A percentile compares a stretch with the other conserved stretches of the same genome.
phyloP scores from a whole-genome alignment of 2,113 vertebrate genomes.

The Leucosticte australis region DNA sequence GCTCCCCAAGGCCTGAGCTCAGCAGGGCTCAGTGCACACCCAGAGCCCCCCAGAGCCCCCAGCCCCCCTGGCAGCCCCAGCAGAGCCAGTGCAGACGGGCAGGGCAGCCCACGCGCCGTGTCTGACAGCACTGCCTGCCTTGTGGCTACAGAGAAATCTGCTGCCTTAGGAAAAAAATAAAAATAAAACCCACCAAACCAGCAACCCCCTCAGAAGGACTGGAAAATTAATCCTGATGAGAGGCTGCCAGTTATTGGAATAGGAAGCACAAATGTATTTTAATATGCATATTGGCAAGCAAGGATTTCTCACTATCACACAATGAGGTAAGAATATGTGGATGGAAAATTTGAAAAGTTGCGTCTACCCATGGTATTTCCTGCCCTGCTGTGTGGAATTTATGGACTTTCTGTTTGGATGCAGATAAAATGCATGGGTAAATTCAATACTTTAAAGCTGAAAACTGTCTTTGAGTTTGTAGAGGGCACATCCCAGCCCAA shows the following conservation, averaged over 20 bases:
- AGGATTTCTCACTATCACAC: background rate
- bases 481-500: background rate
- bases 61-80: background rate
- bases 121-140: background rate
- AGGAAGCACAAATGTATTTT: background rate
- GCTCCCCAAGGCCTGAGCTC: background rate
- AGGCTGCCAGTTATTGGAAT: background rate
- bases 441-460: background rate
- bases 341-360: background rate
- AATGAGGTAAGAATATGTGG: background rate
- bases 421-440: background rate
- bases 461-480: background rate
- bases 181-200: background rate
- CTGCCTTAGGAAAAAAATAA: background rate
- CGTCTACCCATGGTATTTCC: background rate
- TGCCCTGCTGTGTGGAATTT: background rate
- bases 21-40: background rate
- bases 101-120: background rate
- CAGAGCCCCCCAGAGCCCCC: background rate
- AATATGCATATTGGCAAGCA: background rate
- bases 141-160: background rate
- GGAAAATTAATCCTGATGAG: background rate
- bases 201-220: background rate
- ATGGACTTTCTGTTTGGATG: background rate
- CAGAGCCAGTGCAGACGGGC: background rate